Evolutionary conservation across 2,113 vertebrate genomes (phyloP), one percentile per base, ranked within the genome.

Genomic region (Alligator sinensis): DNA sequence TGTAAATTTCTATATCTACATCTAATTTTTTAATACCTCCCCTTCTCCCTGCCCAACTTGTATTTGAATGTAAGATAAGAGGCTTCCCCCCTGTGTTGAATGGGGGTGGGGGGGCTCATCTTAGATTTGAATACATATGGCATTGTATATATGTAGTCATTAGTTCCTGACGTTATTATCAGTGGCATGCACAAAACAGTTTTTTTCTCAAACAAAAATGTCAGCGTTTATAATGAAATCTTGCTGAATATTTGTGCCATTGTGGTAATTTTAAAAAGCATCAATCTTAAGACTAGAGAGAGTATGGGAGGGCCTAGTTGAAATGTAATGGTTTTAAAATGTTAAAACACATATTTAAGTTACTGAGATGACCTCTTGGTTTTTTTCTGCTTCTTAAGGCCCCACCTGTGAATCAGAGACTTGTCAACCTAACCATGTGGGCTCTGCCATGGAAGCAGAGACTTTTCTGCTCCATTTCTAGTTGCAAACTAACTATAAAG

Each of bases 341-440:
- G 30, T 38, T 74, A 47, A 22, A 74, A 22, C 70, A 47, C 70
- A 14, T 22, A 18, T 22, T 21, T 74, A 38, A 22, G 47, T 22
- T 74, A 30, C 12, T 74, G 22, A 74, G 0, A 11, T 70, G 9
- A 47, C 0, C 2, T 94, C 94, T 90, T 78, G 54, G 81, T 80
- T 1, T 63, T 85, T 47, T 13, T 74, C 11, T 38, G 30, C 22
- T 47, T 12, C 3, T 68, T n/a, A 30, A 30, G 64, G n/a, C n/a
- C 17, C n/a, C 17, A 18, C 64, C n/a, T 68, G 27, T 74, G 22
- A 88, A 9, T 58, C 0, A 0, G 47, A 92, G 72, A 47, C 89
- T 86, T 62, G 4, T 90, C n/a, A 60, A 87, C 22, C 14, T 18
- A 58, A 76, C 60, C 82, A 18, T 79, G 1, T 77, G 17, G 25